Conservation (phyloP, 2,797 vertebrate genomes). For the Zonotrichia albicollis region DNA sequence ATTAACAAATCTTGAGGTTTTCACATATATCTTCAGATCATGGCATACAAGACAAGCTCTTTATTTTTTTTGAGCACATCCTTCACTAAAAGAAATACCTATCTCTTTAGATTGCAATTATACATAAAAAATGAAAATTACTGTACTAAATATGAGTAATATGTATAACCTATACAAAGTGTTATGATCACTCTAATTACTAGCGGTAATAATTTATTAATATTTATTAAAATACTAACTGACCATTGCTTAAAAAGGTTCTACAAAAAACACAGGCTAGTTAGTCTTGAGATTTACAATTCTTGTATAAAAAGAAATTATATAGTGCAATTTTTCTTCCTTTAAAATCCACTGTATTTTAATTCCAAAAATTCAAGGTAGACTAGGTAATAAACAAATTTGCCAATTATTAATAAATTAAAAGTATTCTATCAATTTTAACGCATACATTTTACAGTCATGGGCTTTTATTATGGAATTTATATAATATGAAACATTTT, state of each 20-base stretch:
- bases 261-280: slow-evolving; percentile 6
- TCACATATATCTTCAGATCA: slow-evolving; percentile 3
- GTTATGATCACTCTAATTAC: slow-evolving; percentile 30
- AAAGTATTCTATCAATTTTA: background rate
- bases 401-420: background rate
- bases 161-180: slow-evolving; percentile 1
- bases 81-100: background rate
- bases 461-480: background rate
- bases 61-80: background rate
- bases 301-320: background rate
- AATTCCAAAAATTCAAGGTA: background rate
- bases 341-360: background rate
- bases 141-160: background rate
- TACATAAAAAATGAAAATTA: background rate
- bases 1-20: slow-evolving; percentile 19
- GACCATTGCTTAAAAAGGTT: slow-evolving; percentile 8
- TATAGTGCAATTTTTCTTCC: background rate
- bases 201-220: background rate
- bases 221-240: slow-evolving; percentile 50
- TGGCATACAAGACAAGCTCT: background rate
- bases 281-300: slow-evolving; percentile 2
- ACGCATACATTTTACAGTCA: background rate
- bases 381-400: slow-evolving; percentile 1
- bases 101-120: background rate
- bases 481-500: background rate